Evolutionary conservation across 2,888 invertebrate genomes (phyloP).

Genomic region (Neria commutata): DNA sequence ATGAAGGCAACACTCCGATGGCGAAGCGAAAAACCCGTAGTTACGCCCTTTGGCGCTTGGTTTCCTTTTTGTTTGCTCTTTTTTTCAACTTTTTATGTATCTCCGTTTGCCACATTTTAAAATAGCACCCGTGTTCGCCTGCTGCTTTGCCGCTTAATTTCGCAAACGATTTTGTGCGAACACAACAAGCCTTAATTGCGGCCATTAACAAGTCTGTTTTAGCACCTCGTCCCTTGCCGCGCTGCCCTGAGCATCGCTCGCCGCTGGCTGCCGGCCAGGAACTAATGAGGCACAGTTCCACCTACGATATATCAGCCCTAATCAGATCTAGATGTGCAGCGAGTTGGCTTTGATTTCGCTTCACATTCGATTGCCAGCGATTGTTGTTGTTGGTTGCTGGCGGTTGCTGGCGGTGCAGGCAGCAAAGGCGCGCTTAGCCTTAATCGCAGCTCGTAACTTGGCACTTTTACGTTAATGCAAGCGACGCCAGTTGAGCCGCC

Average conservation of each 20-base stretch:
- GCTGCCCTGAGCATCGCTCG: neutral
- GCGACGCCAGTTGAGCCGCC: neutral
- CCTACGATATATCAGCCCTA: conserved; percentile 54
- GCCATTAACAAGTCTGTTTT: conserved; percentile 18
- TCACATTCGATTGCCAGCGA: conserved; percentile 39
- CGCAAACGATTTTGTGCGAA: conserved; percentile 24
- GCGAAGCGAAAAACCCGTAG: too few species aligned
- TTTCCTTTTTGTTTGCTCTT: too few species aligned
- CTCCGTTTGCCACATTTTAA: too few species aligned
- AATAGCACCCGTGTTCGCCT: too few species aligned
- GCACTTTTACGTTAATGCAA: neutral
- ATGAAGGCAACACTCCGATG: too few species aligned
- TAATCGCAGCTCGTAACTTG: neutral
- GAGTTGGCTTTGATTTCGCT: neutral
- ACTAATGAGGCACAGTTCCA: conserved; percentile 28
- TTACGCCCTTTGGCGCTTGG: too few species aligned
- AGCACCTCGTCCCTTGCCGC: neutral
- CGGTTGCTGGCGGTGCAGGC: conserved; percentile 40
- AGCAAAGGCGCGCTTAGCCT: conserved; percentile 2
- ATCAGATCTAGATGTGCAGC: conserved; percentile 41
- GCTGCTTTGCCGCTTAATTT: too few species aligned
- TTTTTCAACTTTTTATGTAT: too few species aligned
- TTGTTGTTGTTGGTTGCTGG: conserved; percentile 15
- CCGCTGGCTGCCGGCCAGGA: too few species aligned
- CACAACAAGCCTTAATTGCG: conserved; percentile 30